Percentiles rank a stretch among this genome's conserved stretches.
Conservation (phyloP, 2,888 invertebrate genomes). For the Hypselothyrea guttata region DNA sequence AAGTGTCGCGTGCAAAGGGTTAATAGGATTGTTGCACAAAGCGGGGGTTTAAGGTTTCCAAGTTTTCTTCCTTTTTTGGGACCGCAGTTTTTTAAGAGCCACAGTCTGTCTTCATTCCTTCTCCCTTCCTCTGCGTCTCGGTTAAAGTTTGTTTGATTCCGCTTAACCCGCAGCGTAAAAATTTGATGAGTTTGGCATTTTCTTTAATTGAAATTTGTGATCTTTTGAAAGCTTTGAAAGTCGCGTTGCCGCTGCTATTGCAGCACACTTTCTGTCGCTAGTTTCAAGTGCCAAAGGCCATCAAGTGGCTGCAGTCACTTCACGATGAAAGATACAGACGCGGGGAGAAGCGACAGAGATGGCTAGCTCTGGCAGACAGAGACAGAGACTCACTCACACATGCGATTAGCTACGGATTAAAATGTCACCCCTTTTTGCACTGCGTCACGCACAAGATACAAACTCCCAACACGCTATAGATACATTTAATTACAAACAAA, state of each 20-base stretch:
- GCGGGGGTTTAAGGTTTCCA: slow-evolving; percentile 5
- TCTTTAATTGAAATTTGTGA: slow-evolving; percentile 80
- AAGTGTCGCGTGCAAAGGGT: slow-evolving; percentile 56
- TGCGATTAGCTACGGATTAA: slow-evolving; percentile 80
- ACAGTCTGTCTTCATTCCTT: slow-evolving; percentile 44
- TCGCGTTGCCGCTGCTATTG: slow-evolving; percentile 21
- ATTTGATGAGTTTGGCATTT: slow-evolving; percentile 75
- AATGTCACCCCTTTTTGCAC: slow-evolving; percentile 78
- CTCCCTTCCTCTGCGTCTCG: too few species aligned
- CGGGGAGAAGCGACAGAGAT: too few species aligned
- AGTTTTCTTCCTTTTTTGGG: slow-evolving; percentile 29
- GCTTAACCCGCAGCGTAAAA: slow-evolving; percentile 73
- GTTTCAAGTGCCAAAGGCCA: slow-evolving; percentile 35
- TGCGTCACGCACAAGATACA: slow-evolving; percentile 53
- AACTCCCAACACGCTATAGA: slow-evolving; percentile 43
- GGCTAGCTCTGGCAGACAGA: slow-evolving; percentile 8
- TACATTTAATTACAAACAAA: slow-evolving; percentile 78
- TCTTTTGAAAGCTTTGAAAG: slow-evolving; percentile 79
- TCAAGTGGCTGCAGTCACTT: slow-evolving; percentile 70
- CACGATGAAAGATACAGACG: slow-evolving; percentile 7
- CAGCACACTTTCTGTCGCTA: slow-evolving; percentile 19
- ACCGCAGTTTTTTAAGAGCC: slow-evolving; percentile 57
- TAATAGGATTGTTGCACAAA: slow-evolving; percentile 23
- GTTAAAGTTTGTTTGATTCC: slow-evolving; percentile 51
- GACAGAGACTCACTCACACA: slow-evolving; percentile 56